Conservation (phyloP, 2,797 vertebrate species). For the Erethizon dorsatum region DNA sequence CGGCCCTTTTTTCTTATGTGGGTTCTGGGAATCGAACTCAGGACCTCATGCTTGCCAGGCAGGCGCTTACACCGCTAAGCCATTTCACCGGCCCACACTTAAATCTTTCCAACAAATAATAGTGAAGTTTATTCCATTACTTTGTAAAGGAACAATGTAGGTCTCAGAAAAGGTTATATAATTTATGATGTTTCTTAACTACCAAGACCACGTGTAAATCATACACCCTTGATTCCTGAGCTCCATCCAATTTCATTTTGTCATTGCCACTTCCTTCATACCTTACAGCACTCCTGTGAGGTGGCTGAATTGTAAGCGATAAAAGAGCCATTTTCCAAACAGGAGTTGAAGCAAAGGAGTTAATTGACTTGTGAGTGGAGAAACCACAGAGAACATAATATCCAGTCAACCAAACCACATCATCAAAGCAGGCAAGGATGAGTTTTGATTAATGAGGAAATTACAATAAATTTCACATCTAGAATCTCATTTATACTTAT, state of each 20-base stretch:
- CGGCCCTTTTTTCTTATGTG: too few relatives aligned
- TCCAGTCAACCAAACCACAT: slow-evolving; percentile 67
- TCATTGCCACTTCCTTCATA: slow-evolving; percentile 68
- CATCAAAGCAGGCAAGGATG: slow-evolving; percentile 50
- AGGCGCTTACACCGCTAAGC: too few relatives aligned
- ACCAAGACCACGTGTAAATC: slow-evolving; percentile 74
- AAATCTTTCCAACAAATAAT: slow-evolving; percentile 13
- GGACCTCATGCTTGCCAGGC: too few relatives aligned
- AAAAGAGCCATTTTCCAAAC: slow-evolving; percentile 72
- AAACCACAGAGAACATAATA: slow-evolving; percentile 76
- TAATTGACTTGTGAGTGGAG: slow-evolving; percentile 75
- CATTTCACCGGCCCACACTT: not conserved
- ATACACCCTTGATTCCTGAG: slow-evolving; percentile 60
- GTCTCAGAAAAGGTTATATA: not conserved
- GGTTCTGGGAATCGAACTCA: too few relatives aligned
- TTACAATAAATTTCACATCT: slow-evolving; percentile 64
- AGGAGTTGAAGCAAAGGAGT: slow-evolving; percentile 67
- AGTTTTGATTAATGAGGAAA: slow-evolving; percentile 77
- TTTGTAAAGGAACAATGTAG: slow-evolving; percentile 38
- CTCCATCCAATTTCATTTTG: slow-evolving; percentile 67
- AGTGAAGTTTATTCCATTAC: slow-evolving; percentile 17
- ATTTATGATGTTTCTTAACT: slow-evolving; percentile 65
- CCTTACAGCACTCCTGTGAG: slow-evolving; percentile 67
- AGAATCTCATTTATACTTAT: slow-evolving; percentile 60
- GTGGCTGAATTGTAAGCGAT: slow-evolving; percentile 74